These are phyloP conservation scores for Dicycla oo DNA, from an alignment of 2,888 invertebrate genomes.

Conservation along the genomic window DNA sequence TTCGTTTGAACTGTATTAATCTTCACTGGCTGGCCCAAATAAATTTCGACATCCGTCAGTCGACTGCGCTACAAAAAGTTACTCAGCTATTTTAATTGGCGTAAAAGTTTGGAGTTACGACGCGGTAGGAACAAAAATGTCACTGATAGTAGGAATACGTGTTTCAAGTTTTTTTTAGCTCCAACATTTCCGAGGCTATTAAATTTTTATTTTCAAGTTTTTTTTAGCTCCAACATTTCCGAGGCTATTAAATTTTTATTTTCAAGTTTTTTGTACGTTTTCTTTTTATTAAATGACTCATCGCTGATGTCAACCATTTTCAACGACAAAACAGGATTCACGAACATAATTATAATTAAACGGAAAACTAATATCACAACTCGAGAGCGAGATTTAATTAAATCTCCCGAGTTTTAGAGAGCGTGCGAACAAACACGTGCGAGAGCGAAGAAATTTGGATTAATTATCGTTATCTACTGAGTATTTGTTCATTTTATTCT, in stretches of 20 bases:
- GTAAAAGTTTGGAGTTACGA: slow-evolving; percentile 82
- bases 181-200: slow-evolving; percentile 3
- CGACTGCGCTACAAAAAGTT: slow-evolving; percentile 82
- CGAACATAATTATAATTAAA: slow-evolving; percentile 72
- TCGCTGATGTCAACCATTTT: slow-evolving; percentile 51
- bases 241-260: slow-evolving; percentile 10
- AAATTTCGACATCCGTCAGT: slow-evolving; percentile 83
- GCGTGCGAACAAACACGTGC: slow-evolving; percentile 79
- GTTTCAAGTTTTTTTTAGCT: slow-evolving; percentile 57
- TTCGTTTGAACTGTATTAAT: slow-evolving; percentile 85
- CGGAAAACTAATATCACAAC: slow-evolving; percentile 75
- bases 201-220: slow-evolving; percentile 19
- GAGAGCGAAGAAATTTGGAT: slow-evolving; percentile 81
- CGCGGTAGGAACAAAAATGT: slow-evolving; percentile 80
- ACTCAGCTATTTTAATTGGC: slow-evolving; percentile 89
- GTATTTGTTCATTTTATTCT: slow-evolving; percentile 78
- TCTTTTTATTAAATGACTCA: slow-evolving; percentile 2
- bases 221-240: slow-evolving; percentile 18
- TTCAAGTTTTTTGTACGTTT: slow-evolving; percentile 10
- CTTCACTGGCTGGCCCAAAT: slow-evolving; percentile 83
- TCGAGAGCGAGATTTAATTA: slow-evolving; percentile 80
- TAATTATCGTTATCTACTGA: slow-evolving; percentile 81
- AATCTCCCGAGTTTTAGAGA: slow-evolving; percentile 78
- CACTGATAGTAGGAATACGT: slow-evolving; percentile 77
- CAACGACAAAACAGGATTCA: slow-evolving; percentile 54